phyloP scores from a whole-genome alignment of 2,888 invertebrate species.

The Allygus modestus region DNA sequence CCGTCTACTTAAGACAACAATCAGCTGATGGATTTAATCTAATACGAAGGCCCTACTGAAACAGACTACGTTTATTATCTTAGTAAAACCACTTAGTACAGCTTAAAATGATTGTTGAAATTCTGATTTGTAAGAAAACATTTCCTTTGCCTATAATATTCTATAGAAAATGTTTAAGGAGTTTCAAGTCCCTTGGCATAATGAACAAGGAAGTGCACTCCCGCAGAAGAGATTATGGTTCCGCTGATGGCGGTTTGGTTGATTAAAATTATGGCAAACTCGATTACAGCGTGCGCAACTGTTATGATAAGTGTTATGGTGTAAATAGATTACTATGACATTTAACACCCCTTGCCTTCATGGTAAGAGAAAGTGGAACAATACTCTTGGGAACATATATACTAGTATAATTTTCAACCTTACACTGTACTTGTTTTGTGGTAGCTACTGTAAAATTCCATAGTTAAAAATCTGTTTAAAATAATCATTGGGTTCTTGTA shows the following conservation, averaged over 20 bases:
- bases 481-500: too few relatives aligned
- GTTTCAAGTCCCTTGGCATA: not conserved
- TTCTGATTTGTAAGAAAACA: not conserved
- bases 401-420: too few relatives aligned
- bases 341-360: not conserved
- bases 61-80: not conserved
- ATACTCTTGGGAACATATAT: too few relatives aligned
- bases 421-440: too few relatives aligned
- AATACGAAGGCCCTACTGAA: not conserved
- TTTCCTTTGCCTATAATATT: not conserved
- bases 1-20: slow-evolving; percentile 13
- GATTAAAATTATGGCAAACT: slow-evolving; percentile 29
- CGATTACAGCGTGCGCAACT: not conserved
- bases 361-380: not conserved
- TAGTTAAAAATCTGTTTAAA: too few relatives aligned
- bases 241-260: slow-evolving; percentile 34
- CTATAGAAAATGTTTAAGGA: not conserved
- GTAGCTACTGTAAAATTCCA: too few relatives aligned
- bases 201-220: slow-evolving; percentile 39
- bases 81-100: not conserved
- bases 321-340: not conserved
- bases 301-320: slow-evolving; percentile 32
- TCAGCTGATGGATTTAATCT: slow-evolving; percentile 6
- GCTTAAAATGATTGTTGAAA: not conserved
- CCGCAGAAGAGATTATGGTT: slow-evolving; percentile 23